These are phyloP conservation scores for Drosophila murphyi DNA, from an alignment of 1,140 invertebrate species.

Conservation along the genomic window DNA sequence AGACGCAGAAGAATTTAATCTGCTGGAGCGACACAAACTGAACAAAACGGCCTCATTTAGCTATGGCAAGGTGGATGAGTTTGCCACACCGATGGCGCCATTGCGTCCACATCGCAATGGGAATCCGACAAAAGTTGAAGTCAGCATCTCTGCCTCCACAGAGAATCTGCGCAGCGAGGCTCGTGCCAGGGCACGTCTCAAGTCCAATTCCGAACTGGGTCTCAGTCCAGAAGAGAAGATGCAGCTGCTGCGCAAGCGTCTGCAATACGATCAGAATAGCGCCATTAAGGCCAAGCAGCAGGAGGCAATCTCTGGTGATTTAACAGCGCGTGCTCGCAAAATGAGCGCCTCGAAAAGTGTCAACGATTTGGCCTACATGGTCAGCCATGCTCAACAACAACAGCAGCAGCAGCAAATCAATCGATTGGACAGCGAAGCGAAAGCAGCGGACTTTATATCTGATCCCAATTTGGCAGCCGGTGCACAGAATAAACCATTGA, in stretches of 20 bases:
- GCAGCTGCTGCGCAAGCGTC: conserved; percentile 84
- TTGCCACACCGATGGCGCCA: conserved; percentile 57
- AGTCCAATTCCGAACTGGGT: conserved; percentile 90
- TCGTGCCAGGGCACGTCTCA: conserved; percentile 88
- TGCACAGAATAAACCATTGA: conserved; percentile 64
- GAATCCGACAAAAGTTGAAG: conserved; percentile 1
- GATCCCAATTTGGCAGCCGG: conserved; percentile 86
- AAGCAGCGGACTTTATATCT: conserved; percentile 84
- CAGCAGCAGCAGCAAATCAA: conserved; percentile 26
- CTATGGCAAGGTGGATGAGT: conserved; percentile 54
- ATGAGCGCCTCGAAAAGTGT: conserved; percentile 84
- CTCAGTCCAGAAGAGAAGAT: conserved; percentile 90
- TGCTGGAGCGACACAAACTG: conserved; percentile 68
- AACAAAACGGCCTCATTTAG: conserved; percentile 76
- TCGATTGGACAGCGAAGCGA: conserved; percentile 46
- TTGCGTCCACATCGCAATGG: conserved; percentile 41
- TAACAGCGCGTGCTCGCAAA: conserved; percentile 71
- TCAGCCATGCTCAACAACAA: conserved; percentile 45
- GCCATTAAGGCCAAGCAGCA: conserved; percentile 45
- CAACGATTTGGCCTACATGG: conserved; percentile 81
- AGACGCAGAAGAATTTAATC: conserved; percentile 49
- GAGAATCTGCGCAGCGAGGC: conserved; percentile 89
- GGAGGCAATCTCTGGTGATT: conserved; percentile 36
- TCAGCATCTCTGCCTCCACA: conserved; percentile 83
- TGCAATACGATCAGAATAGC: conserved; percentile 68